Evolutionary conservation across 2,797 vertebrate species (phyloP).

Genomic region (Anisognathus igniventris): DNA sequence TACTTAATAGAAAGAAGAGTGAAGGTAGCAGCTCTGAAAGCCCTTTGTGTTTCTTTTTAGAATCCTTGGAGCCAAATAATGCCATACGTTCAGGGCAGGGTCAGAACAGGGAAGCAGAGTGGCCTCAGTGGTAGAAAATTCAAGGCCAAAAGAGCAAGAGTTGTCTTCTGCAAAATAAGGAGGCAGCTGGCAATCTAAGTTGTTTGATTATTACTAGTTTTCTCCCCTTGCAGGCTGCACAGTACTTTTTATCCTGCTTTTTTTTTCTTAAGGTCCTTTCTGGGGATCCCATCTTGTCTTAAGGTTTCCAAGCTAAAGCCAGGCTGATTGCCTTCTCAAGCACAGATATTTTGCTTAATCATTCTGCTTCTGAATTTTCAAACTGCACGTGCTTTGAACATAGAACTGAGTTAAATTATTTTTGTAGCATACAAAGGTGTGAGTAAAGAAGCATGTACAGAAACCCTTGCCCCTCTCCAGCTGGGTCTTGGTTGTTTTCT

Average conservation of each 20-base stretch:
- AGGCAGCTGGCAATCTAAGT: neutral
- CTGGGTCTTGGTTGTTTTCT: neutral
- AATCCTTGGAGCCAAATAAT: neutral
- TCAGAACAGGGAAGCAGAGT: neutral
- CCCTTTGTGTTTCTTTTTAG: neutral
- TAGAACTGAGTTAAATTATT: neutral
- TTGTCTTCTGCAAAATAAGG: neutral
- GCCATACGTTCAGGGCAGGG: rapidly evolving
- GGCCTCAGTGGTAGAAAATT: neutral
- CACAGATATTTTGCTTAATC: neutral
- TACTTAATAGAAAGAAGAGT: neutral
- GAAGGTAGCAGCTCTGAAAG: neutral
- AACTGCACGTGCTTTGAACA: rapidly evolving
- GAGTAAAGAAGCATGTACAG: neutral
- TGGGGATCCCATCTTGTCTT: neutral
- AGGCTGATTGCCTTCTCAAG: neutral
- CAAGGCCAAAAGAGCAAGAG: neutral
- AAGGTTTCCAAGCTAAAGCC: neutral
- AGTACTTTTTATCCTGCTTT: rapidly evolving
- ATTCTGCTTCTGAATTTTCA: neutral
- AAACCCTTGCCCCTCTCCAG: rapidly evolving
- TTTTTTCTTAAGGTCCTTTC: neutral
- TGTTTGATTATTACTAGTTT: neutral
- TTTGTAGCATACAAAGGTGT: neutral
- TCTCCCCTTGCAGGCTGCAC: rapidly evolving